Percentiles rank a stretch among this genome's conserved stretches.
Evolutionary conservation across 2,797 vertebrate species (phyloP).

Genomic region (Moxostoma hubbsi): DNA sequence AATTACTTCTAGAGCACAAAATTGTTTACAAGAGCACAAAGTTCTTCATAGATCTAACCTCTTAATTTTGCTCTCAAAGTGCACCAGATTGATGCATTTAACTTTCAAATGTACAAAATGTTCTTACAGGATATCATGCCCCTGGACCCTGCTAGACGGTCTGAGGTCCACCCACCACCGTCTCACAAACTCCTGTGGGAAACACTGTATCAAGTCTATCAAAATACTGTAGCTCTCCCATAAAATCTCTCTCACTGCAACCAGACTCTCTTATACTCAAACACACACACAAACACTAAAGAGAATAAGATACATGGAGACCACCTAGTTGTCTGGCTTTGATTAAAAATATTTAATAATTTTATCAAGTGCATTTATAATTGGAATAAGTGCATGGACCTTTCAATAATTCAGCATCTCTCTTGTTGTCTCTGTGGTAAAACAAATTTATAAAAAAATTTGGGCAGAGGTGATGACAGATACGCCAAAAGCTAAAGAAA

Average conservation of each 20-base stretch:
- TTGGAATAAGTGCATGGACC: slow-evolving; percentile 9
- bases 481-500: slow-evolving; percentile 31
- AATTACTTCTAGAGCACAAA: no score
- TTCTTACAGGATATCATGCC: no score
- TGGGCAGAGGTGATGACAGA: slow-evolving; percentile 28
- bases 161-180: no score
- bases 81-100: no score
- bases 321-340: neutral
- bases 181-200: no score
- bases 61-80: no score
- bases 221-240: slow-evolving; percentile 69
- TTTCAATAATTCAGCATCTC: neutral
- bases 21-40: no score
- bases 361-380: no score
- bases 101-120: no score
- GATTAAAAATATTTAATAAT: slow-evolving; percentile 15
- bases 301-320: slow-evolving; percentile 10
- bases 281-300: neutral
- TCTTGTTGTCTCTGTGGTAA: slow-evolving; percentile 2
- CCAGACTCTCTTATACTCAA: slow-evolving; percentile 11
- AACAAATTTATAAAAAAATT: no score
- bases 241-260: slow-evolving; percentile 57
- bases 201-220: slow-evolving; percentile 52
- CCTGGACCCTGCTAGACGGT: no score
- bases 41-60: no score